Base-by-base conservation (phyloP, 2,113 vertebrate genomes). In the Salvelinus fontinalis region DNA sequence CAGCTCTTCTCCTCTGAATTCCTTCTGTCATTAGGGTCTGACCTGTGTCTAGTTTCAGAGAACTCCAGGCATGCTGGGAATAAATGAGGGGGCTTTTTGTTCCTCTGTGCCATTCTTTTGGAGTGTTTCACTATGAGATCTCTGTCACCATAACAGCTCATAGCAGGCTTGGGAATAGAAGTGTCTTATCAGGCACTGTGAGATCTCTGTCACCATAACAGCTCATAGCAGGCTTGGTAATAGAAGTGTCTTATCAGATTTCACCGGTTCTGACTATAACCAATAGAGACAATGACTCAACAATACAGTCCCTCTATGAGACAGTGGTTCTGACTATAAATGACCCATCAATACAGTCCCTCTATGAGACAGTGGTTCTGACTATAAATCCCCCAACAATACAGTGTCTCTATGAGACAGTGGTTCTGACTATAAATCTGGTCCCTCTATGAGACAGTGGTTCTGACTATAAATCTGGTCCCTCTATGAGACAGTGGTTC, bases 101-200 rank as follows among this genome's bases (percentile, higher is more conserved):
- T 6, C 57, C 51, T 54, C 51, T 13, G 51, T 18, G 51, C 3
- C 16, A 2, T 72, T 24, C 6, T 77, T 71, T 54, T 60, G 31
- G 66, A 79, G 71, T 71, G 74, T 82, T 70, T 83, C 13, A 74
- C 76, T 60, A 22, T 67, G 39, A 79, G 83, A 76, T 6, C 13
- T 24, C 39, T 57, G 76, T 75, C 54, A 16, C 57, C 67, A 67
- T 51, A 44, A 79, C 1, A 31, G 74, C 71, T n/a, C n/a, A n/a
- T n/a, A n/a, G n/a, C n/a, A n/a, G n/a, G n/a, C n/a, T 78, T 81
- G 24, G 79, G 74, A 81, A 76, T 76, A 67, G 39, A 74, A 85
- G 70, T 72, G 77, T 74, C 75, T 77, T 48, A 75, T 83, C 79
- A 76, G 65, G 81, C 70, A 71, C 49, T 34, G 60, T 7, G 67